These are phyloP conservation scores for Prunella himalayana DNA, from an alignment of 2,113 vertebrate genomes.

Conservation along the genomic window DNA sequence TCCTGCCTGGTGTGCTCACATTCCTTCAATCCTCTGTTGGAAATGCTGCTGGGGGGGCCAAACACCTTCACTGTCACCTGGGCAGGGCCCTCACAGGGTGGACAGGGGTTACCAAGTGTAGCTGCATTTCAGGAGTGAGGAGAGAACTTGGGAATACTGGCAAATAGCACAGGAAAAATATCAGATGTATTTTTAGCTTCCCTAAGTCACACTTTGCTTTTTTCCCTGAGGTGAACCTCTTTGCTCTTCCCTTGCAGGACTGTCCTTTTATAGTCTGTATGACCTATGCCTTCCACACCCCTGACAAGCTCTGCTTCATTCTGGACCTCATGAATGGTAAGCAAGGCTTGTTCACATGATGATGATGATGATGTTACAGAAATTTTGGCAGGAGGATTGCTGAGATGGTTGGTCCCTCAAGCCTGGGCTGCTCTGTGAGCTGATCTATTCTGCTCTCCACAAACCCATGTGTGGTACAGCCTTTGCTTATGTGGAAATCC, in stretches of 20 bases:
- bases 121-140: background rate
- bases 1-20: background rate
- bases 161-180: background rate
- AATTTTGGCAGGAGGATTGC: background rate
- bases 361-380: background rate
- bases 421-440: background rate
- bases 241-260: slow-evolving; percentile 74
- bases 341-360: background rate
- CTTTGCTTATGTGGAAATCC: background rate
- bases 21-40: background rate
- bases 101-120: background rate
- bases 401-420: background rate
- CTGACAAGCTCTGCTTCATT: slow-evolving; percentile 98
- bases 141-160: background rate
- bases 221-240: background rate
- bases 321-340: slow-evolving; percentile 98
- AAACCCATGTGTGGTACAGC: background rate
- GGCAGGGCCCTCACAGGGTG: background rate
- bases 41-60: background rate
- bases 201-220: background rate
- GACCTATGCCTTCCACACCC: slow-evolving; percentile 98
- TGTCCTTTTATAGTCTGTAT: slow-evolving; percentile 99
- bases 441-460: background rate
- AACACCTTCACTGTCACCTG: background rate
- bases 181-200: background rate